Percentiles rank a stretch among this genome's conserved stretches.
Conservation (phyloP, 1,140 invertebrate genomes). For the Papilio polytes region DNA sequence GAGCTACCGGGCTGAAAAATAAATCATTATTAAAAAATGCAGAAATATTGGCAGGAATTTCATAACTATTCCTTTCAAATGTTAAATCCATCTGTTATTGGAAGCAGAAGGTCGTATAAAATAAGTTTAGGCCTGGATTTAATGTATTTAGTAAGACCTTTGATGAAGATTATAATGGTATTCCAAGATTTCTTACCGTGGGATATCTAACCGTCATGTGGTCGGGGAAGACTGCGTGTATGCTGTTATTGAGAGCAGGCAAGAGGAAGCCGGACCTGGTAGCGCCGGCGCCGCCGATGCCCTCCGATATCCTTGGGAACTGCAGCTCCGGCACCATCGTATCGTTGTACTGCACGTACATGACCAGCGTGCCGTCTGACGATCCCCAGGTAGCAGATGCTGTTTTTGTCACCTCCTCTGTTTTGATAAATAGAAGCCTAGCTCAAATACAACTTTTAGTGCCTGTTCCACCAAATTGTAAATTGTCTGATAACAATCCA, state of each 20-base stretch:
- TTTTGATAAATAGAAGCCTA: not conserved
- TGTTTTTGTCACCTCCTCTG: constrained; percentile 90
- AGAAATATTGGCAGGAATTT: no score
- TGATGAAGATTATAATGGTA: not conserved
- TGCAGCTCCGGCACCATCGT: constrained; percentile 89
- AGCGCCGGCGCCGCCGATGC: constrained; percentile 72
- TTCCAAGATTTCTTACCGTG: constrained; percentile 81
- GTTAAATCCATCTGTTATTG: not conserved
- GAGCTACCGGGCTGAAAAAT: constrained; percentile 89
- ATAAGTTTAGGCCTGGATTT: no score
- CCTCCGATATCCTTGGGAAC: constrained; percentile 89
- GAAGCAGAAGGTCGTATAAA: not conserved
- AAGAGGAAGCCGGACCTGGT: constrained; percentile 78
- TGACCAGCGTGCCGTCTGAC: constrained; percentile 90
- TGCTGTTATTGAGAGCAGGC: constrained; percentile 66
- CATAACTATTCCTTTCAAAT: no score
- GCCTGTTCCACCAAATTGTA: no score
- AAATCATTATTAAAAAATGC: not conserved
- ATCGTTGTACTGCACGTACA: constrained; percentile 96
- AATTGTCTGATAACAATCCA: no score
- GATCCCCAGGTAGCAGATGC: constrained; percentile 94
- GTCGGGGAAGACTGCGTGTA: constrained; percentile 86
- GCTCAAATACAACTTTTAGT: no score
- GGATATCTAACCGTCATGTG: constrained; percentile 91
- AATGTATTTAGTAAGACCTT: not conserved